These are phyloP conservation scores for Trachelipus rathkii DNA, from an alignment of 1,140 invertebrate species.

Conservation along the genomic window DNA sequence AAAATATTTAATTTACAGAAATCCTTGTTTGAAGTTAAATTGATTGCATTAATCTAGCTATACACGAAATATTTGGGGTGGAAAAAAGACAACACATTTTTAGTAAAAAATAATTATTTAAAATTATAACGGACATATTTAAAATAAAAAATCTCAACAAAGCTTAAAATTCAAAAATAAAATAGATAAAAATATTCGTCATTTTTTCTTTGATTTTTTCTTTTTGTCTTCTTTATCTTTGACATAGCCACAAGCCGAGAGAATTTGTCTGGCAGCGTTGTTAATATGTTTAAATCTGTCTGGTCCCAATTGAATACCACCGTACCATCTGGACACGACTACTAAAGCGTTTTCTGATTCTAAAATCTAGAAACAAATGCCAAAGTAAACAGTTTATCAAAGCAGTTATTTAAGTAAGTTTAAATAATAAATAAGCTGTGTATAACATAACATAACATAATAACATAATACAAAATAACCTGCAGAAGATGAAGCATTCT, in stretches of 20 bases:
- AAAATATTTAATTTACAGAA: too few species aligned
- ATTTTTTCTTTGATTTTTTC: background rate
- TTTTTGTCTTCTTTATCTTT: background rate
- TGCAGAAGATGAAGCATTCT: slow-evolving; percentile 72
- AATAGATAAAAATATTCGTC: background rate
- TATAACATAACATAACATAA: background rate
- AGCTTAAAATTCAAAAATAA: too few species aligned
- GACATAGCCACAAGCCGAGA: slow-evolving; percentile 53
- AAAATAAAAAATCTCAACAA: too few species aligned
- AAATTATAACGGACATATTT: too few species aligned
- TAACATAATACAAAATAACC: slow-evolving; percentile 49
- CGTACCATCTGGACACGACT: slow-evolving; percentile 84
- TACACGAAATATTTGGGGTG: too few species aligned
- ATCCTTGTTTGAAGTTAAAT: too few species aligned
- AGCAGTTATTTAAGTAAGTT: background rate
- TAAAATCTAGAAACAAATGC: slow-evolving; percentile 58
- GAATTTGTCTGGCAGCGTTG: slow-evolving; percentile 66
- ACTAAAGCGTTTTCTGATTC: slow-evolving; percentile 68
- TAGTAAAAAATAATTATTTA: too few species aligned
- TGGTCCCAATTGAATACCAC: slow-evolving; percentile 75
- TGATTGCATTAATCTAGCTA: too few species aligned
- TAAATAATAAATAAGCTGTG: background rate
- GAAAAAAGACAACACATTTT: too few species aligned
- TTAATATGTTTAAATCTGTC: slow-evolving; percentile 84
- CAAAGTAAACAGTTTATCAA: background rate